phyloP scores from a whole-genome alignment of 2,888 invertebrate species.

The Himalopsyche anomala region DNA sequence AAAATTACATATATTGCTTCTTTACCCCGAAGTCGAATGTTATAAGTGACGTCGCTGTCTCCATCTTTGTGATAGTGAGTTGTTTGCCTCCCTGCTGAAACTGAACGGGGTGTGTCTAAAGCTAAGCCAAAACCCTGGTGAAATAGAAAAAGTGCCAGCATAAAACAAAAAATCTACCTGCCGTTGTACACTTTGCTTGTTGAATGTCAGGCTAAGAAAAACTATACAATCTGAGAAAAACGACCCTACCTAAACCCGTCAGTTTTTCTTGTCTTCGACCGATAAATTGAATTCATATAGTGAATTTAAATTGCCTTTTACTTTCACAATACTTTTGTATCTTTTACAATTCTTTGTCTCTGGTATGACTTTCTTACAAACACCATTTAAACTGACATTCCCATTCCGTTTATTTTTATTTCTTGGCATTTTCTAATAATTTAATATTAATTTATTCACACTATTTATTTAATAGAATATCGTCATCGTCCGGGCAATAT shows the following conservation, averaged over 20 bases:
- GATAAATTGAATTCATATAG: not conserved
- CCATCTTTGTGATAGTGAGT: not conserved
- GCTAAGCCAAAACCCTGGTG: constrained; percentile 13
- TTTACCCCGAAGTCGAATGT: not conserved
- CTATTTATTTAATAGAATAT: too few species aligned
- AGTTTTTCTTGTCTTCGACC: constrained; percentile 5
- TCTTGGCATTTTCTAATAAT: too few species aligned
- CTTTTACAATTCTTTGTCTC: too few species aligned
- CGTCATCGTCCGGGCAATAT: too few species aligned
- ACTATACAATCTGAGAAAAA: not conserved
- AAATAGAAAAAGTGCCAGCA: constrained; percentile 23
- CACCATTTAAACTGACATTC: too few species aligned
- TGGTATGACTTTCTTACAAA: too few species aligned
- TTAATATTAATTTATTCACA: too few species aligned
- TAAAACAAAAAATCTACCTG: constrained; percentile 40
- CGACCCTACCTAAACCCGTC: not conserved
- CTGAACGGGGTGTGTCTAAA: constrained; percentile 10
- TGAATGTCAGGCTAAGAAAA: constrained; percentile 24
- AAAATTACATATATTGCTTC: too few species aligned
- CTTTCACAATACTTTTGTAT: too few species aligned
- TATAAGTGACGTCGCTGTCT: not conserved
- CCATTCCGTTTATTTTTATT: too few species aligned
- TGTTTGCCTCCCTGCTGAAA: constrained; percentile 28
- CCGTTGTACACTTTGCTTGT: constrained; percentile 11
- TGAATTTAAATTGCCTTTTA: too few species aligned